phyloP scores from a whole-genome alignment of 2,888 invertebrate species.

The Eucera pruinosa region DNA sequence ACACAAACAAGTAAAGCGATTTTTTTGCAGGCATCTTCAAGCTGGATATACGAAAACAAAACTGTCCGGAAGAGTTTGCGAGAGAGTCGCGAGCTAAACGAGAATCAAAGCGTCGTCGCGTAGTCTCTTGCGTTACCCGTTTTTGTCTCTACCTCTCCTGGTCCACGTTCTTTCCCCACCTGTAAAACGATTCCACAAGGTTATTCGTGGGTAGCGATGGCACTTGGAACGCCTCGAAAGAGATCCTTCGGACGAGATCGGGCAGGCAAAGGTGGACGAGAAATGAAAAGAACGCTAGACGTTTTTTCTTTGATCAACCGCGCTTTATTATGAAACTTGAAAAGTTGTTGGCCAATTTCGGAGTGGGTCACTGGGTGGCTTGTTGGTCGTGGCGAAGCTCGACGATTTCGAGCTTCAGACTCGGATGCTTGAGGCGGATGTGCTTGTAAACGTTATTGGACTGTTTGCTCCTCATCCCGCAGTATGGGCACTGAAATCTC shows the following conservation, averaged over 20 bases:
- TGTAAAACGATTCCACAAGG: no score
- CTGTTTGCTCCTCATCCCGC: constrained; percentile 72
- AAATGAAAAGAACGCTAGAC: background rate
- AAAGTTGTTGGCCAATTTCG: no score
- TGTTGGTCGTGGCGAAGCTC: constrained; percentile 44
- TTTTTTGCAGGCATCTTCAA: constrained; percentile 61
- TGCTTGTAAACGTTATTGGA: constrained; percentile 75
- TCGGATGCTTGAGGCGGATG: constrained; percentile 71
- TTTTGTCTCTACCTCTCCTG: no score
- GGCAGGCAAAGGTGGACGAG: no score
- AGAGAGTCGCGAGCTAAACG: background rate
- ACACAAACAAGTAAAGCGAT: constrained; percentile 67
- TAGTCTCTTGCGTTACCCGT: no score
- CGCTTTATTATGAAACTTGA: constrained; percentile 6
- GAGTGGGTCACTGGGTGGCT: background rate
- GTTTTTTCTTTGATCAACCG: background rate
- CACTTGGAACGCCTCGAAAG: no score
- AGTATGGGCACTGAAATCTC: constrained; percentile 79
- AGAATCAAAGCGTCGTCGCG: no score
- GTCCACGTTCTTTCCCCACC: no score
- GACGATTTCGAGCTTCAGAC: constrained; percentile 51
- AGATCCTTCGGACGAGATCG: no score
- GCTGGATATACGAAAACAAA: constrained; percentile 42
- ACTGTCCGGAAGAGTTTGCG: background rate
- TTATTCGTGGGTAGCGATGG: no score